Evolutionary conservation across 2,888 invertebrate genomes (phyloP), one percentile per base, ranked within the genome.

Genomic region (Machimus atricapillus): DNA sequence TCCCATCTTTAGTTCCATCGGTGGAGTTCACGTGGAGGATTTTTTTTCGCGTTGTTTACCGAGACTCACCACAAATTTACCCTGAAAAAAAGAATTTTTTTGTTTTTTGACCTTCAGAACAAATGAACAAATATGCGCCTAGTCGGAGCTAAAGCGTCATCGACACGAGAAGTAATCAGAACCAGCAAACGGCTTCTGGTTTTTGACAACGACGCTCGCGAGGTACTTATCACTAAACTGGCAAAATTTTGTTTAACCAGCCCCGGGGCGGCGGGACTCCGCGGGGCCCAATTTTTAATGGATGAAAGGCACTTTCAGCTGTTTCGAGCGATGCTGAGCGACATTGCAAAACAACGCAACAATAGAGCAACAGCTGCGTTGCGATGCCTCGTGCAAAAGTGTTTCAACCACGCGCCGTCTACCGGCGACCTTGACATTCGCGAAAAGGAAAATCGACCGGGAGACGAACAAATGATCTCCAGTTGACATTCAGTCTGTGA

Each of bases 41-140:
- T 78, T 46, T 40, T 78, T 46, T 46, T 78, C 78, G 43, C 23
- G 66, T 66, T 78, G 78, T 78, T 78, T 78, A 78, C 78, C 31
- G 56, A 81, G 40, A 19, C 40, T 77, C 77, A 77, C 3, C 66
- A 66, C 66, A 66, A 66, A 78, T 52, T 56, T 81, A 56, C 56
- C 81, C 81, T 78, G 40, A 81, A 81, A 56, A 81, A 81, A 81
- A 46, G 16, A 46, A 46, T 46, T 46, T 46, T 40, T 46, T 34
- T 81, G 81, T 81, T 81, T 81, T 81, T 56, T 81, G 81, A 81
- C 81, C 81, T 81, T 81, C 31, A 81, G 56, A 81, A 81, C 81
- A 81, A 81, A 81, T 58, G 56, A 81, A 56, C 81, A 81, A 81
- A 56, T 56, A 34, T 58, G 81, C 56, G 81, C 81, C 81, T 52